Conservation (phyloP, 1,140 invertebrate genomes). For the Gonioctena quinquepunctata region DNA sequence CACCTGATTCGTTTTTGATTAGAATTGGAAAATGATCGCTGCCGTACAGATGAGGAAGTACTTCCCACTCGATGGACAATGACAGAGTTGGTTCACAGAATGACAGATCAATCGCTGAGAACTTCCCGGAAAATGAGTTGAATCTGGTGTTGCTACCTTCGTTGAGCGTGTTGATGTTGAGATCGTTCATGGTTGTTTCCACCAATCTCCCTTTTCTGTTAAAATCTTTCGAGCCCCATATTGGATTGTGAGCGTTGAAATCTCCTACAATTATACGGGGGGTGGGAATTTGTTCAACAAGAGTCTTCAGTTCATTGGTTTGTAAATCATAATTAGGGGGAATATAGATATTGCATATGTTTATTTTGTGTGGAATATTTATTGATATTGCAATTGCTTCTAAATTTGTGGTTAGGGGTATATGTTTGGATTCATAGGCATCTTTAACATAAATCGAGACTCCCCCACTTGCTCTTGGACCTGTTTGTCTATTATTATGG, state of each 20-base stretch:
- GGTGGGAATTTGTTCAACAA: background rate
- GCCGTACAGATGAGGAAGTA: background rate
- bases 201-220: background rate
- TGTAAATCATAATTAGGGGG: background rate
- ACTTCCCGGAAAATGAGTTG: background rate
- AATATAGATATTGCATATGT: background rate
- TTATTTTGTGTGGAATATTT: background rate
- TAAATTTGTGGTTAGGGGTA: background rate
- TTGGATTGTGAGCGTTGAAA: background rate
- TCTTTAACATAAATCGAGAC: background rate
- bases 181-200: background rate
- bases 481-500: background rate
- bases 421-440: background rate
- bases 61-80: background rate
- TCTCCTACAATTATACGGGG: background rate
- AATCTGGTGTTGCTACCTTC: background rate
- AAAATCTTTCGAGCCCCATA: background rate
- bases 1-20: background rate
- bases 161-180: background rate
- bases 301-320: background rate
- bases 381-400: background rate
- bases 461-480: background rate
- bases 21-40: background rate
- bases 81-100: conserved; percentile 9
- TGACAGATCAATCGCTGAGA: conserved; percentile 7